Base-by-base conservation (phyloP, 2,797 vertebrate genomes). In the Brotogeris chrysoptera region DNA sequence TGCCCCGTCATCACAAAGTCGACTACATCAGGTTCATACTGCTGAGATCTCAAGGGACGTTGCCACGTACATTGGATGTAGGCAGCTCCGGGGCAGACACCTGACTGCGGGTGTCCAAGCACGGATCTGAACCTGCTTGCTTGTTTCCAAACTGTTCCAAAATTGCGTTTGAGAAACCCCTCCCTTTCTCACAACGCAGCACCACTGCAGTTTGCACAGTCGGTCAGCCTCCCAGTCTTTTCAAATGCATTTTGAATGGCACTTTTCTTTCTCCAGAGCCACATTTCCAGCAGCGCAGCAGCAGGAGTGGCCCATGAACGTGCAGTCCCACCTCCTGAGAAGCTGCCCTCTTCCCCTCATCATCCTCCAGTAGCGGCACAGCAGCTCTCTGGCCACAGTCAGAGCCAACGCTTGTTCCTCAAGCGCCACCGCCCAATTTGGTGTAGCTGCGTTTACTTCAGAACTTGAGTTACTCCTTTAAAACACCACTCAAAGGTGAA, bases 221-320 rank as follows among this genome's bases (percentile, higher is more conserved):
- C 20, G 25, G 23, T 16, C 55, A 57, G n/a, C 10, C n/a, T 34
- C 55, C n/a, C 55, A 34, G 55, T 10, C 55, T 34, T 57, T 24
- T 16, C 10, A 61, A 90, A 88, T 36, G 5, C n/a, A 27, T 32
- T 65, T 88, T 63, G 55, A 85, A 88, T 50, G 3, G 57, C 13
- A 44, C 6, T 87, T 80, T 89, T 68, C 57, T 2, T 1, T 44
- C 20, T 63, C 21, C 16, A 63, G 60, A 70, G 11, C 7, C 1
- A 0, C 16, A 25, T 80, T 76, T 59, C 7, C 36, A 76, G 47
- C 2, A 6, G 25, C 30, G 32, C 0, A 2, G 41, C 49, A 64
- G 23, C 41, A 83, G 39, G 38, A 39, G 3, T 74, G 24, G 6
- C 77, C n/a, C 27, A 32, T 0, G 0, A 13, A 66, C 0, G 0